Percentiles rank a stretch among this genome's conserved stretches.
phyloP scores from a whole-genome alignment of 2,888 invertebrate species.

The Folsomia manolachei region DNA sequence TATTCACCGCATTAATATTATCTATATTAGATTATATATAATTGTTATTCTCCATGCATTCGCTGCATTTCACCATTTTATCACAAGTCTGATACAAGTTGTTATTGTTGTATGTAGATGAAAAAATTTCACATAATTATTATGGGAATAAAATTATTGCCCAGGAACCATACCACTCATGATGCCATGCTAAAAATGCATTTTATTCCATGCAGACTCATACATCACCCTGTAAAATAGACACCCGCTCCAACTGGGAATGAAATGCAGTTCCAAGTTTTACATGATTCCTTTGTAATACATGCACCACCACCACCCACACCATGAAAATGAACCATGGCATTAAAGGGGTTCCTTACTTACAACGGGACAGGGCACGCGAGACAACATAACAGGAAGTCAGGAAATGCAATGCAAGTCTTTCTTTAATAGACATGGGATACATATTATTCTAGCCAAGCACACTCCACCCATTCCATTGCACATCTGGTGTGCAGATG shows the following conservation, averaged over 20 bases:
- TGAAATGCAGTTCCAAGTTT: neutral
- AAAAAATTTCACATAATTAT: conserved; percentile 5
- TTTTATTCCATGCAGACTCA: neutral
- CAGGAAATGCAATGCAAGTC: neutral
- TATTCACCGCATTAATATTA: conserved; percentile 16
- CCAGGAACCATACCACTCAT: too few relatives aligned
- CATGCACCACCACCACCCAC: neutral
- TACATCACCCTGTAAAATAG: neutral
- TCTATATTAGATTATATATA: neutral
- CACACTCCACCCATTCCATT: too few relatives aligned
- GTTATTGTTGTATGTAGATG: conserved; percentile 2
- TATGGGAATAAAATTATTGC: conserved; percentile 8
- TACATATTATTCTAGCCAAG: conserved; percentile 16
- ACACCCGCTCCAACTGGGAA: neutral
- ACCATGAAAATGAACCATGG: neutral
- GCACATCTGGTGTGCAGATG: conserved; percentile 47
- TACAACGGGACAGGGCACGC: neutral
- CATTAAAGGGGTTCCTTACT: neutral
- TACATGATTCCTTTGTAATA: too few relatives aligned
- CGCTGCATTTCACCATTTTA: conserved; percentile 23
- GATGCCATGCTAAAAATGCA: neutral
- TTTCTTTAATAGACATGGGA: neutral
- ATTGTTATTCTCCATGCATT: conserved; percentile 5
- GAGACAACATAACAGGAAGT: neutral
- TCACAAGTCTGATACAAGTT: conserved; percentile 27